Conservation (phyloP, 2,113 vertebrate species). For the Pelobates fuscus region DNA sequence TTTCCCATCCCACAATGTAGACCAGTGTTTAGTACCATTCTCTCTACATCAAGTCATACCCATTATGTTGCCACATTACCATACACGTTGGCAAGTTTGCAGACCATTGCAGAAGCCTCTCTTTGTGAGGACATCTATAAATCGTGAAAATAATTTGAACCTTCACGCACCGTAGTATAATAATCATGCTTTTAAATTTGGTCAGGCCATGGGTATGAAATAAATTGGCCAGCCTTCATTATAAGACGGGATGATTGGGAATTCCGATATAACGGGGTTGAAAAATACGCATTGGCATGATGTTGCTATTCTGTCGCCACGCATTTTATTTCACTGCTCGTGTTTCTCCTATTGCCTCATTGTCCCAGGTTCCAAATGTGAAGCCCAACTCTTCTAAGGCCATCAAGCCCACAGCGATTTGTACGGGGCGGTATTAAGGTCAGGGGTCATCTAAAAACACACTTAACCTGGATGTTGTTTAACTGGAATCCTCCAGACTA, state of each 20-base stretch:
- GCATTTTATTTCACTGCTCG: slow-evolving; percentile 60
- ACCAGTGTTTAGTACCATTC: slow-evolving; percentile 13
- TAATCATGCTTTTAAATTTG: not conserved
- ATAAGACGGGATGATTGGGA: slow-evolving; percentile 7
- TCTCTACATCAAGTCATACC: slow-evolving; percentile 16
- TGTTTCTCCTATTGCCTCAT: slow-evolving; percentile 75
- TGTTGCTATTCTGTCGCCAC: slow-evolving; percentile 54
- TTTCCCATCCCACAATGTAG: slow-evolving; percentile 35
- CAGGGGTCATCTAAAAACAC: slow-evolving; percentile 71
- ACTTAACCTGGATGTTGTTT: slow-evolving; percentile 69
- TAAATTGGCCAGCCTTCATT: not conserved
- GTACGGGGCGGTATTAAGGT: slow-evolving; percentile 86
- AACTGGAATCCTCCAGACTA: slow-evolving; percentile 69
- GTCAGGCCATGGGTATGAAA: not conserved
- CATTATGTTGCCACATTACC: slow-evolving; percentile 18
- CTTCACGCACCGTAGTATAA: not conserved
- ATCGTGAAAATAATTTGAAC: not conserved
- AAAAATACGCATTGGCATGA: slow-evolving; percentile 13
- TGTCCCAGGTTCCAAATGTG: slow-evolving; percentile 80
- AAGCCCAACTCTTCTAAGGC: slow-evolving; percentile 74
- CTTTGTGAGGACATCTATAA: not conserved
- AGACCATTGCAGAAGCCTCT: slow-evolving; percentile 7
- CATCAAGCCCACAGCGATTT: slow-evolving; percentile 73
- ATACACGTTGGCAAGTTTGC: slow-evolving; percentile 30
- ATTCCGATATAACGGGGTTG: slow-evolving; percentile 24